Conservation (phyloP, 2,888 invertebrate genomes). For the Pyralis farinalis region DNA sequence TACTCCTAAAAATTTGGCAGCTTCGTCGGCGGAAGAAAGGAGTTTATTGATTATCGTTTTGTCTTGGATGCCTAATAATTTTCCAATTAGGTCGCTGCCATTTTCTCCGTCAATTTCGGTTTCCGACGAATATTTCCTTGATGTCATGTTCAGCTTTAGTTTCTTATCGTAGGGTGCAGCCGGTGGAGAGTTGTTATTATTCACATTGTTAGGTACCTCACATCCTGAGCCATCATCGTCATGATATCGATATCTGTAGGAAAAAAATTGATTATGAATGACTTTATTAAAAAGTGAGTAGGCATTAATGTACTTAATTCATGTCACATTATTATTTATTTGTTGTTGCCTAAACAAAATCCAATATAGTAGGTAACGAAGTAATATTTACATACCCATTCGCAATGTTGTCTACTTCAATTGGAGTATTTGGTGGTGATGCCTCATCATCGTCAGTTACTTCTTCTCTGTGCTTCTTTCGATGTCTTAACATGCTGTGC, state of each 20-base stretch:
- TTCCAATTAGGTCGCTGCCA: slow-evolving; percentile 90
- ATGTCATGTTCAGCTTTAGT: slow-evolving; percentile 67
- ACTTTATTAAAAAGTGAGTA: too few relatives aligned
- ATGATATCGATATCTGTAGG: slow-evolving; percentile 60
- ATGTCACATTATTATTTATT: too few relatives aligned
- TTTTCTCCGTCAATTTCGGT: slow-evolving; percentile 78
- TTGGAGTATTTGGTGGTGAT: slow-evolving; percentile 65
- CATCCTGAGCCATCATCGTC: slow-evolving; percentile 69
- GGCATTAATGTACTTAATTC: too few relatives aligned
- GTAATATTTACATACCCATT: slow-evolving; percentile 54
- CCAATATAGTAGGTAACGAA: neutral
- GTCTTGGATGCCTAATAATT: slow-evolving; percentile 93
- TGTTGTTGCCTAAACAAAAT: too few relatives aligned
- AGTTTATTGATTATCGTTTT: slow-evolving; percentile 92
- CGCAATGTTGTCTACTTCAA: slow-evolving; percentile 54
- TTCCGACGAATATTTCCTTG: slow-evolving; percentile 73
- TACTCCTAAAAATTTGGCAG: slow-evolving; percentile 93
- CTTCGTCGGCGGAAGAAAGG: slow-evolving; percentile 90
- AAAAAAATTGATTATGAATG: neutral
- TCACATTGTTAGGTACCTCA: slow-evolving; percentile 73
- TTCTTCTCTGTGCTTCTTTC: slow-evolving; percentile 89
- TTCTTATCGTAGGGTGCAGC: slow-evolving; percentile 79
- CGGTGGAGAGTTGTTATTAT: slow-evolving; percentile 80
- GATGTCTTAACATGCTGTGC: slow-evolving; percentile 96
- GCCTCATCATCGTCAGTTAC: slow-evolving; percentile 81